These are phyloP conservation scores for Megalopta genalis DNA, from an alignment of 1,140 invertebrate genomes.

Conservation along the genomic window DNA sequence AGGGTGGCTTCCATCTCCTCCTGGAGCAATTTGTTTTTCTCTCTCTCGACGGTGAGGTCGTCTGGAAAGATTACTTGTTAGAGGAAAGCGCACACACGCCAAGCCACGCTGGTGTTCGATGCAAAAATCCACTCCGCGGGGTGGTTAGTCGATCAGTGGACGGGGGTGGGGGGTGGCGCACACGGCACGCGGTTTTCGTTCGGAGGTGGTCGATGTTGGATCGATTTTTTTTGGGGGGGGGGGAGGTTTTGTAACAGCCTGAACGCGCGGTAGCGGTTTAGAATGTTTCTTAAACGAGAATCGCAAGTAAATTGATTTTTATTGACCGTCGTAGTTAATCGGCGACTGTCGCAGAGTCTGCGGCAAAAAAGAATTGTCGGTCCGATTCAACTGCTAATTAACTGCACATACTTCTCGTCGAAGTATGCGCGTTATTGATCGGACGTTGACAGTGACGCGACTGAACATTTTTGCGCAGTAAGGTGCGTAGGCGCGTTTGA, in stretches of 20 bases:
- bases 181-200: conserved; percentile 34
- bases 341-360: too few relatives aligned
- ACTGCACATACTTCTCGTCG: too few relatives aligned
- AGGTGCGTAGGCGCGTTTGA: too few relatives aligned
- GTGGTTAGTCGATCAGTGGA: background rate
- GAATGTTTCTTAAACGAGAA: too few relatives aligned
- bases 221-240: background rate
- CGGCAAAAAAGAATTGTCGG: too few relatives aligned
- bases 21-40: conserved; percentile 97
- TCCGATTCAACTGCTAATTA: too few relatives aligned
- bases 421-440: too few relatives aligned
- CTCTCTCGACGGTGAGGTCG: conserved; percentile 96
- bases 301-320: too few relatives aligned
- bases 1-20: conserved; percentile 99
- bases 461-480: too few relatives aligned
- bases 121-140: conserved; percentile 5
- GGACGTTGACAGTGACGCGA: too few relatives aligned
- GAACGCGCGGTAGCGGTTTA: too few relatives aligned
- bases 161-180: background rate
- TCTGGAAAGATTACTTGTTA: conserved; percentile 87
- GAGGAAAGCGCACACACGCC: conserved; percentile 63
- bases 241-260: background rate
- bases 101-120: conserved; percentile 49
- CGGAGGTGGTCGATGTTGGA: background rate
- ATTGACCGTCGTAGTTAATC: too few relatives aligned